Evolutionary conservation across 2,113 vertebrate genomes (phyloP).

Genomic region (Centropristis striata): DNA sequence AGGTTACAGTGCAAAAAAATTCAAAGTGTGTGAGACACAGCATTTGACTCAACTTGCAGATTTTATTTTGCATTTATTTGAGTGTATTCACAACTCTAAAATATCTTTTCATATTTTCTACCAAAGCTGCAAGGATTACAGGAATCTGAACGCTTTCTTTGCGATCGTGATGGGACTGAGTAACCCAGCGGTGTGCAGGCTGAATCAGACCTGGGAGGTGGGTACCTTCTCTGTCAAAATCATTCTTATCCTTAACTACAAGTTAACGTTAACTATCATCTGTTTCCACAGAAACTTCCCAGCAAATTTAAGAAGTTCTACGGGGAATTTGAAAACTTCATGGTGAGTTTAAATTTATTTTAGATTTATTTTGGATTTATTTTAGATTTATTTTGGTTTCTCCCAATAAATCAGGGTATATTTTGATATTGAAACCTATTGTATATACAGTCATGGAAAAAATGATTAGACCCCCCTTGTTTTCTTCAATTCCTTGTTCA

Average conservation of each 20-base stretch:
- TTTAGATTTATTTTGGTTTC: too few relatives aligned
- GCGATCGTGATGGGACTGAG: conserved; percentile 97
- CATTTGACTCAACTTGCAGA: not conserved
- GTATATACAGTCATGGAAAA: too few relatives aligned
- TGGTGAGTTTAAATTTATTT: conserved; percentile 86
- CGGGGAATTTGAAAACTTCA: conserved; percentile 97
- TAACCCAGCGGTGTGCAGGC: conserved; percentile 96
- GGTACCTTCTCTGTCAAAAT: conserved; percentile 57
- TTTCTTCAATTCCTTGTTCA: too few relatives aligned
- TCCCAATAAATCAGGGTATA: too few relatives aligned
- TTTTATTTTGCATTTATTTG: too few relatives aligned
- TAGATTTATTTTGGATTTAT: too few relatives aligned
- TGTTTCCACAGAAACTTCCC: conserved; percentile 96
- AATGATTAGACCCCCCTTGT: too few relatives aligned
- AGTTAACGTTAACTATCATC: conserved; percentile 49
- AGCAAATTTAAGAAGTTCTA: conserved; percentile 99
- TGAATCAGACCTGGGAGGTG: conserved; percentile 98
- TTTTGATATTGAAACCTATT: too few relatives aligned
- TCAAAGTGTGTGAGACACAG: too few relatives aligned
- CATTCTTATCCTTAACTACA: not conserved
- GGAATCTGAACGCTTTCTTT: conserved; percentile 97
- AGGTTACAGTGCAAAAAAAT: too few relatives aligned
- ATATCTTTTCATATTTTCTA: conserved; percentile 21
- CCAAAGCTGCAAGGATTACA: conserved; percentile 98
- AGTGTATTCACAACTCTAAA: not conserved